A percentile compares a stretch with the other conserved stretches of the same genome.
Conservation (phyloP, 2,113 vertebrate genomes). For the Plecotus auritus region DNA sequence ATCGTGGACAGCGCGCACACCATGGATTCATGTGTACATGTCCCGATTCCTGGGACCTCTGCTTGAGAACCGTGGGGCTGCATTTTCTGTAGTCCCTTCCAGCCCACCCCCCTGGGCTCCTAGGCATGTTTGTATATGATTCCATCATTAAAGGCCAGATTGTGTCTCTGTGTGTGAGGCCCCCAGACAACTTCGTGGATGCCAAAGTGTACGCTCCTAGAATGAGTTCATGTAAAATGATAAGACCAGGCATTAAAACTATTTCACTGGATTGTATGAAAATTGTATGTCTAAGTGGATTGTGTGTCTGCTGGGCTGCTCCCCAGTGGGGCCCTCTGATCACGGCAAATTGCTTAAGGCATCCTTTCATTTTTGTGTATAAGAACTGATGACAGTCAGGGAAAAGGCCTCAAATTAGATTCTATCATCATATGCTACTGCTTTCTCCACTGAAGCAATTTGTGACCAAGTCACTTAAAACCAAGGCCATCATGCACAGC, state of each 20-base stretch:
- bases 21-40: accelerated
- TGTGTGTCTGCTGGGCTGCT: neutral
- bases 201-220: neutral
- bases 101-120: neutral
- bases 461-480: neutral
- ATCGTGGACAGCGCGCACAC: accelerated
- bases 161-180: neutral
- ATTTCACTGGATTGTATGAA: neutral
- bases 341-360: neutral
- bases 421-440: neutral
- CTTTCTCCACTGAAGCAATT: neutral
- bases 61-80: too few relatives aligned
- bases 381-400: neutral
- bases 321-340: neutral
- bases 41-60: too few relatives aligned
- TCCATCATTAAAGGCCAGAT: neutral
- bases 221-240: neutral
- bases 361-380: neutral
- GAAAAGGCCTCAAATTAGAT: neutral
- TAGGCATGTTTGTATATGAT: neutral
- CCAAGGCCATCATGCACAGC: accelerated
- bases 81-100: neutral
- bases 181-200: neutral
- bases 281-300: too few relatives aligned
- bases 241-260: neutral